Evolutionary conservation across 2,797 vertebrate species (phyloP).

Genomic region (Cryptoblepharus egeriae): DNA sequence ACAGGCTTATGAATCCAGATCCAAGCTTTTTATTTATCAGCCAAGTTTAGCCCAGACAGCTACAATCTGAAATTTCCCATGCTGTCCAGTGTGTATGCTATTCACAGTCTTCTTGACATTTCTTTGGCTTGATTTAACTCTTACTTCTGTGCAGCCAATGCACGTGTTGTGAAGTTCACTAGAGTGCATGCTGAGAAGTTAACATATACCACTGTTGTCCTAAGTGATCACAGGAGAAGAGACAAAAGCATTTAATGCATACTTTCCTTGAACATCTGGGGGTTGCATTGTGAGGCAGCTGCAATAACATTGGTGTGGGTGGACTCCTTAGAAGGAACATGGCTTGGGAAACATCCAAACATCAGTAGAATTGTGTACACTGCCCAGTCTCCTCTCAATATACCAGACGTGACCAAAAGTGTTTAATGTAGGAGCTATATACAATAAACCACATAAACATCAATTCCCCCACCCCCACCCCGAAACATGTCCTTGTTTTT

Average conservation of each 20-base stretch:
- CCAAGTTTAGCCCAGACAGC: conserved; percentile 40
- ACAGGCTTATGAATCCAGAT: conserved; percentile 32
- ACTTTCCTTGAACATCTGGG: background rate
- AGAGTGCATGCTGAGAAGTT: background rate
- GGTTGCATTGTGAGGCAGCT: too few species aligned
- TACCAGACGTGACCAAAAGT: too few species aligned
- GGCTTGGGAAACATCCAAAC: too few species aligned
- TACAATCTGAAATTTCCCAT: conserved; percentile 53
- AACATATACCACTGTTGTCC: background rate
- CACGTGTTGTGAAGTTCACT: background rate
- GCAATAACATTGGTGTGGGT: too few species aligned
- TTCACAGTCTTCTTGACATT: background rate
- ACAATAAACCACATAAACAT: too few species aligned
- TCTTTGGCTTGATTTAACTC: conserved; percentile 48
- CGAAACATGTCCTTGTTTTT: too few species aligned
- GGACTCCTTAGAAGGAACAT: too few species aligned
- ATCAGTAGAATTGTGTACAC: too few species aligned
- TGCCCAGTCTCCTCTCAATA: too few species aligned
- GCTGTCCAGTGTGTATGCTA: conserved; percentile 31
- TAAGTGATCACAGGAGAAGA: background rate
- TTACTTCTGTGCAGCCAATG: background rate
- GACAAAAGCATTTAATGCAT: background rate
- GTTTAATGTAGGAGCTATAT: too few species aligned
- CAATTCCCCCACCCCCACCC: too few species aligned
- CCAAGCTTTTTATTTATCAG: conserved; percentile 45